These are phyloP conservation scores for Ips typographus DNA, from an alignment of 1,140 invertebrate species.

Conservation along the genomic window DNA sequence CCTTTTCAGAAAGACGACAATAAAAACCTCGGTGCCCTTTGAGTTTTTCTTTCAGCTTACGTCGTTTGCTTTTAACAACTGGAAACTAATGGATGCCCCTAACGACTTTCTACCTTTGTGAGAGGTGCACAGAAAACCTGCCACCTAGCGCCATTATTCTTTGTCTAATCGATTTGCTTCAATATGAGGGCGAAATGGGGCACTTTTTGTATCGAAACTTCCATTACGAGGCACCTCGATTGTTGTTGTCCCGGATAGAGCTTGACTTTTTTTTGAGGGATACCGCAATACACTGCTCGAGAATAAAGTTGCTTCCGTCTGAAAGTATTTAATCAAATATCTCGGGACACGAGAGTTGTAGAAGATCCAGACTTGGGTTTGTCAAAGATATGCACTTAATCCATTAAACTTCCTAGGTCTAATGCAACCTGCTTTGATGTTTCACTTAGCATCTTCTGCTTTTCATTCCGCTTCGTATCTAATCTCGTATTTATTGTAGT, in stretches of 20 bases:
- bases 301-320: neutral
- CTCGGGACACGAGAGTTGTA: slow-evolving; percentile 8
- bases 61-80: slow-evolving; percentile 50
- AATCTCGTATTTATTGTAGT: slow-evolving; percentile 8
- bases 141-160: slow-evolving; percentile 45
- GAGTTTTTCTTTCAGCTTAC: slow-evolving; percentile 41
- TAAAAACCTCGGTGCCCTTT: slow-evolving; percentile 26
- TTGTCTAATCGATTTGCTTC: slow-evolving; percentile 38
- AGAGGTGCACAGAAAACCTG: slow-evolving; percentile 42
- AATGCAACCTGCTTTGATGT: slow-evolving; percentile 32
- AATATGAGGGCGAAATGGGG: slow-evolving; percentile 34
- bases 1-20: slow-evolving; percentile 19
- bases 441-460: slow-evolving; percentile 14
- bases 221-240: too few relatives aligned
- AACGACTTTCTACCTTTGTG: slow-evolving; percentile 45
- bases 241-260: neutral
- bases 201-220: slow-evolving; percentile 5
- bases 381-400: slow-evolving; percentile 34
- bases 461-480: slow-evolving; percentile 7
- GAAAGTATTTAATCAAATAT: slow-evolving; percentile 24
- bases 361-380: slow-evolving; percentile 13
- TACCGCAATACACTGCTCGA: neutral
- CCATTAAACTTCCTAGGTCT: slow-evolving; percentile 26
- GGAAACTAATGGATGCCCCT: slow-evolving; percentile 49
- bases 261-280: neutral